Conservation (phyloP, 2,888 invertebrate genomes). For the Sialis fuliginosa region DNA sequence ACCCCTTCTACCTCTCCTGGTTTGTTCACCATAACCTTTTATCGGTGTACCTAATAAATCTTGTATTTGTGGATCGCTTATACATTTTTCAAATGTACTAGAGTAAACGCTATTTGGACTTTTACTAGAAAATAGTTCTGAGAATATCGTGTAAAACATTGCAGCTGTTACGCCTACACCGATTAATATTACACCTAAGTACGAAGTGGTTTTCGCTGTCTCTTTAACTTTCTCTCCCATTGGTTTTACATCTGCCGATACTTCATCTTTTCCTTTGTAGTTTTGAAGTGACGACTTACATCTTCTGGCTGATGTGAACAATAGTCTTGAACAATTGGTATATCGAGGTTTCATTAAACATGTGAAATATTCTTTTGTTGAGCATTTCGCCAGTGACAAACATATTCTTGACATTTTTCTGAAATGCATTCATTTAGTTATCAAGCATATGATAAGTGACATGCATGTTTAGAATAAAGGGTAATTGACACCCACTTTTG, state of each 20-base stretch:
- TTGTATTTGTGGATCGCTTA: slow-evolving; percentile 53
- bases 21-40: slow-evolving; percentile 77
- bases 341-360: no score
- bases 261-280: neutral
- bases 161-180: slow-evolving; percentile 68
- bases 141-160: slow-evolving; percentile 68
- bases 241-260: slow-evolving; percentile 35
- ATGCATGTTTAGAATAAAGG: no score
- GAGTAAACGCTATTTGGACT: slow-evolving; percentile 77
- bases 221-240: slow-evolving; percentile 69
- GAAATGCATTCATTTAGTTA: no score
- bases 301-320: no score
- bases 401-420: no score
- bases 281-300: neutral
- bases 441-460: no score
- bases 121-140: slow-evolving; percentile 73
- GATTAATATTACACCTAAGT: slow-evolving; percentile 61
- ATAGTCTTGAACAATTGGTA: no score
- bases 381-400: no score
- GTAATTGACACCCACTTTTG: no score
- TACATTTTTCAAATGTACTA: slow-evolving; percentile 57
- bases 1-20: slow-evolving; percentile 60
- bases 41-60: slow-evolving; percentile 81
- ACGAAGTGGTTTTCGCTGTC: slow-evolving; percentile 76
- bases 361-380: no score